phyloP scores from a whole-genome alignment of 2,888 invertebrate species.

The Agrochola macilenta region DNA sequence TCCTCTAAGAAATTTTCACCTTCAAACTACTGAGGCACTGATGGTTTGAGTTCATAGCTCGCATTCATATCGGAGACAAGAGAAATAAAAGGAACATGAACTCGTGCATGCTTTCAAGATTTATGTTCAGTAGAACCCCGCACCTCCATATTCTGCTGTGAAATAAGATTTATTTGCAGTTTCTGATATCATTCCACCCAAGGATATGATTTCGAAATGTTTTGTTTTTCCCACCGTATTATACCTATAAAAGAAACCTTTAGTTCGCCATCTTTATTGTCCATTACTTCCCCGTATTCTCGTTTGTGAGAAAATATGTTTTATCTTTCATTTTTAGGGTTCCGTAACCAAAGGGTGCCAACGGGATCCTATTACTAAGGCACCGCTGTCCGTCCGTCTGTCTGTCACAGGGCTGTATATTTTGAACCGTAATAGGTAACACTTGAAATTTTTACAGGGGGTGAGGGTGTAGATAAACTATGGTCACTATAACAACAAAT shows the following conservation, averaged over 20 bases:
- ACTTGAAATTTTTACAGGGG: neutral
- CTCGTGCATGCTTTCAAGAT: neutral
- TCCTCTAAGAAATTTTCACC: neutral
- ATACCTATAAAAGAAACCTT: constrained; percentile 43
- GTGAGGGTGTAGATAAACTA: neutral
- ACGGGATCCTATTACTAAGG: neutral
- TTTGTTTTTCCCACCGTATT: constrained; percentile 6
- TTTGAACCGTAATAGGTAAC: neutral
- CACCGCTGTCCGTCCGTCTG: neutral
- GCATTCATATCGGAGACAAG: neutral
- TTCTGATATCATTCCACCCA: constrained; percentile 34
- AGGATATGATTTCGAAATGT: too few species aligned
- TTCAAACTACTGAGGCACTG: neutral
- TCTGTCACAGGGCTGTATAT: neutral
- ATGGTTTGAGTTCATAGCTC: constrained; percentile 1
- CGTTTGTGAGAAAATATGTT: constrained; percentile 32
- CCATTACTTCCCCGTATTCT: constrained; percentile 36
- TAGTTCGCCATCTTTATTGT: constrained; percentile 43
- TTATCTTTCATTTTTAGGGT: neutral
- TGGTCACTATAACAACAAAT: neutral
- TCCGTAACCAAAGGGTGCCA: too few species aligned
- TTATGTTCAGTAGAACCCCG: constrained; percentile 4
- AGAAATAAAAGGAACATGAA: neutral
- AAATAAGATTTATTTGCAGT: constrained; percentile 25
- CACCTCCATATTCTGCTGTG: neutral